Evolutionary conservation across 2,797 vertebrate genomes (phyloP), one percentile per base, ranked within the genome.

Genomic region (Amphiprion clarkii): DNA sequence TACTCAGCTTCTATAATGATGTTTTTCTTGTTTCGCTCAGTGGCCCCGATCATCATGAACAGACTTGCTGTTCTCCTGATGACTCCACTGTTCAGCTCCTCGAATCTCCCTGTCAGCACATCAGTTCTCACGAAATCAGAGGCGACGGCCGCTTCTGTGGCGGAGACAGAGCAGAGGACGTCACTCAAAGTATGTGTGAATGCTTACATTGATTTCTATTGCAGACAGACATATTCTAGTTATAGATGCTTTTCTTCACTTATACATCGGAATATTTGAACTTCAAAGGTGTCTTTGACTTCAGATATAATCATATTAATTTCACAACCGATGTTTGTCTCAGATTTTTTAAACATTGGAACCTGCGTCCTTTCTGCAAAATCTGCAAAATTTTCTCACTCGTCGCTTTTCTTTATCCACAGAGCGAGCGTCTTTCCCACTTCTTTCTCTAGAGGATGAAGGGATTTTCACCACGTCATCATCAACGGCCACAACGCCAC

Each of bases 401-500:
- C 6, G 8, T 54, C 29, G 7, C 73, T 16, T 62, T 7, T 75
- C 40, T 60, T 65, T 53, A 6, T 49, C 67, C 67, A 7, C 86
- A 99, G 97, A 95, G 68, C 81, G 91, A 3, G 84, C 90, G 0
- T 95, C 96, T 83, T 96, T 94, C 83, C 85, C 94, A 71, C 92
- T 96, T 59, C 92, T 97, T 4, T 91, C 95, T 61, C 94, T 95
- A 13, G 95, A 96, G 67, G 96, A 96, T 69, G 95, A 96, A 46
- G 93, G 95, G 49, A 94, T 95, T 71, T 94, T 94, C 84, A 88
- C 89, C 62, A 91, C 95, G 0, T 91, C 95, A 42, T 95, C 94
- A 62, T 95, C 92, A 19, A 66, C 76, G 1, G 76, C 91, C 71
- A 88, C 82, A 67, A 94, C 89, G 67, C 92, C 82, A 44, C 90